Evolutionary conservation across 2,888 invertebrate genomes (phyloP).

Genomic region (Chloroclystis v-ata): DNA sequence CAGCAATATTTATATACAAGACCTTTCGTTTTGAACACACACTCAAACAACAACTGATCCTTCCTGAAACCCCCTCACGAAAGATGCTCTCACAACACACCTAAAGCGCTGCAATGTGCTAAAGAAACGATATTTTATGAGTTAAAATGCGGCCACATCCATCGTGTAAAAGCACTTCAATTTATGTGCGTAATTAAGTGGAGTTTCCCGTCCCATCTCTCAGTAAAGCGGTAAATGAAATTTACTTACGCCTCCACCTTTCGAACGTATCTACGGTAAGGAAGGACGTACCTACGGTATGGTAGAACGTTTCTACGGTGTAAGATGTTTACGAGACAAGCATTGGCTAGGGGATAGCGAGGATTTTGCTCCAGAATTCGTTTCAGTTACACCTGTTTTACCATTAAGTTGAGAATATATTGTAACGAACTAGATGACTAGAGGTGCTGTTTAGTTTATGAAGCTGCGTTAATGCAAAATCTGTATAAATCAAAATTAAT

Average conservation of each 20-base stretch:
- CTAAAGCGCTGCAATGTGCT: slow-evolving; percentile 23
- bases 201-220: slow-evolving; percentile 68
- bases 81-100: slow-evolving; percentile 9
- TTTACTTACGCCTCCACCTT: slow-evolving; percentile 73
- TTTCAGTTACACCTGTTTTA: not conserved
- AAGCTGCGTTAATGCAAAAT: no score
- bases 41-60: no score
- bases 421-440: no score
- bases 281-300: no score
- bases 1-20: no score
- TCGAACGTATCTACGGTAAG: slow-evolving; percentile 60
- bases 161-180: slow-evolving; percentile 72
- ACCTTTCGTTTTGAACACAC: no score
- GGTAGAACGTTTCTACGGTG: no score
- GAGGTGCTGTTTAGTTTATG: no score
- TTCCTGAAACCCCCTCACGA: not conserved
- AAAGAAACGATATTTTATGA: slow-evolving; percentile 57
- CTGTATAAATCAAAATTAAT: no score
- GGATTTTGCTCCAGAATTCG: not conserved
- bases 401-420: not conserved
- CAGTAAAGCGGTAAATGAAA: slow-evolving; percentile 75
- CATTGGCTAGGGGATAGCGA: not conserved
- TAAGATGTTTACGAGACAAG: slow-evolving; percentile 26
- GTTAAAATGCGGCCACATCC: slow-evolving; percentile 65
- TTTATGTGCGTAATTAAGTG: slow-evolving; percentile 78